Base-by-base conservation (phyloP, 2,113 vertebrate genomes). In the Eurystomus gularis region DNA sequence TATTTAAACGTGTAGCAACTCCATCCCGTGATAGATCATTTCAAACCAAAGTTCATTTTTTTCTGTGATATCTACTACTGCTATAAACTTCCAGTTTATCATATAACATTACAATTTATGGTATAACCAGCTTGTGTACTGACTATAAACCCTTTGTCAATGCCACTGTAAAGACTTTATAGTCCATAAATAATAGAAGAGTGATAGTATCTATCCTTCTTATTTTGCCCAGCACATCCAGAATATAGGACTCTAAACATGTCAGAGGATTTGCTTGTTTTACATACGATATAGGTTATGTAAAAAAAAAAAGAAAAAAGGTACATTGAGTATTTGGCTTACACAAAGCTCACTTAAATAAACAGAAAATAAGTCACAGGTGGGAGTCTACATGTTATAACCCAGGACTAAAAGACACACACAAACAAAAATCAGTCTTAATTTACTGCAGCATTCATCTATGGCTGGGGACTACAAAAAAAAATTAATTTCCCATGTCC, bases 91-190 rank as follows among this genome's bases (percentile, higher is more conserved):
- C 92, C 95, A 97, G 97, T 98, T 98, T 98, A 98, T 98, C 98
- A 98, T 98, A 97, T 98, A 98, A 98, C 98, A 98, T 98, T 98
- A 98, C 98, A 98, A 98, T 98, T 98, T 98, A 98, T 98, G 97
- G 97, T 97, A 97, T 98, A 98, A 98, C 97, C 98, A 98, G 98
- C 98, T 98, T 98, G 98, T 98, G 97, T 98, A 96, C 98, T 91
- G 97, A 98, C 98, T 98, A 98, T 98, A 98, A 98, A 97, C 98
- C 95, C 98, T 98, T 98, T 97, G 97, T 98, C 98, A 98, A 98
- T 98, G 98, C 98, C 98, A 98, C 96, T 76, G 97, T 98, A 97
- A 98, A 98, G 98, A 97, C 97, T 98, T 98, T 98, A 98, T 98
- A 97, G 97, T 96, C 97, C 97, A 97, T 98, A 98, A 98, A 98